Evolutionary conservation across 2,113 vertebrate species (phyloP), one percentile per base, ranked within the genome.

Genomic region (Rhinoderma darwinii): DNA sequence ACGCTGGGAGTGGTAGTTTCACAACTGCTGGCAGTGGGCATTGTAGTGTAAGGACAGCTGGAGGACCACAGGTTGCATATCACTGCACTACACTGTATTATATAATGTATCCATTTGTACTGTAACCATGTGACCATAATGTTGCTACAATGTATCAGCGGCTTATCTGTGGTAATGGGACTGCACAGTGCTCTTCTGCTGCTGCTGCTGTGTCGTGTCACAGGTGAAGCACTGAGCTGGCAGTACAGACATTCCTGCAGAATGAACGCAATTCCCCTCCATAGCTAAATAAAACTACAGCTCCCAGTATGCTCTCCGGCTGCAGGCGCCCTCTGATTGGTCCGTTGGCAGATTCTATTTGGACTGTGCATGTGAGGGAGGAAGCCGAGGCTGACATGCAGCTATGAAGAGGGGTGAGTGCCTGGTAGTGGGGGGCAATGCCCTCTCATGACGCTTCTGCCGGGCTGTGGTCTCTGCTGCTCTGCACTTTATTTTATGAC

Each of bases 221-320:
- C 78, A 81, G 78, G 37, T 82, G 22, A 82, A 6, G 22, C 25
- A 43, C 18, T 41, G 37, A 41, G 18, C 39, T 75, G 70, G 70
- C 17, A 73, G 2, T 27, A 8, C 73, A 30, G 37, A 47, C 41
- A 47, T 39, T 66, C 41, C 39, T 63, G 5, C 41, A 44, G 44
- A n/a, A 61, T 47, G 4, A 68, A 9, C 25, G 30, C 37, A 39
- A n/a, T 61, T 20, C 37, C 37, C 30, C 25, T 5, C 14, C 93
- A 20, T 44, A 5, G 30, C 27, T 14, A 2, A 20, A 63, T 18
- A 51, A 51, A 15, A 84, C 82, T 74, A 73, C 82, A 84, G n/a
- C 70, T 56, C 82, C 82, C 82, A 27, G 70, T 70, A 84, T 84
- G 68, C 82, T 84, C 68, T 84, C 32, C n/a, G 66, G 47, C 82